phyloP scores from a whole-genome alignment of 1,140 invertebrate species.

The Vollenhovia emeryi region DNA sequence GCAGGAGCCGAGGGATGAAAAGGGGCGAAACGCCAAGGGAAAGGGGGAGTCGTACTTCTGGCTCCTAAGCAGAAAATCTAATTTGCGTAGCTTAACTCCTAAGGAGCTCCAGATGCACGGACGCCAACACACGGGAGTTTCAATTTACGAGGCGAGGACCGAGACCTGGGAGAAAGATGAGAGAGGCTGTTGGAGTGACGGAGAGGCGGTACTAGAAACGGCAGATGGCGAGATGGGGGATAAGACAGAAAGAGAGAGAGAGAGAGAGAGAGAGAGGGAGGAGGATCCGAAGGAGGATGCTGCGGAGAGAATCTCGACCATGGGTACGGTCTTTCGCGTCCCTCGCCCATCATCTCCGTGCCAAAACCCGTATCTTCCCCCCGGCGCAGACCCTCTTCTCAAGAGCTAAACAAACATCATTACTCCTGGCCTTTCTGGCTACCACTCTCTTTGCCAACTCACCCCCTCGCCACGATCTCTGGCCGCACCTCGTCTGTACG shows the following conservation, averaged over 20 bases:
- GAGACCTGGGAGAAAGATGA: slow-evolving; percentile 24
- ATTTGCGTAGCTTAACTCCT: slow-evolving; percentile 83
- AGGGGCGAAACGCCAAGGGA: slow-evolving; percentile 30
- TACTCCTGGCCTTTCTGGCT: slow-evolving; percentile 72
- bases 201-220: neutral
- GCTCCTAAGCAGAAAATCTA: slow-evolving; percentile 82
- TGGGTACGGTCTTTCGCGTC: slow-evolving; percentile 56
- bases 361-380: slow-evolving; percentile 79
- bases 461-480: slow-evolving; percentile 19
- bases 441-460: slow-evolving; percentile 52
- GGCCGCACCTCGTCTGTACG: slow-evolving; percentile 41
- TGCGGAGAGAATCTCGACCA: slow-evolving; percentile 20
- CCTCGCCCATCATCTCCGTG: slow-evolving; percentile 77
- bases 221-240: neutral
- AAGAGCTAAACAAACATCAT: slow-evolving; percentile 83
- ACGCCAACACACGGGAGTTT: slow-evolving; percentile 78
- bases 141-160: slow-evolving; percentile 76
- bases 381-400: slow-evolving; percentile 72
- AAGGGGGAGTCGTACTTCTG: slow-evolving; percentile 72
- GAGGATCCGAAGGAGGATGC: neutral
- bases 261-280: neutral
- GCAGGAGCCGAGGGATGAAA: neutral
- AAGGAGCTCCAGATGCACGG: slow-evolving; percentile 80
- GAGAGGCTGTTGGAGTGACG: slow-evolving; percentile 2
- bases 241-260: neutral